Conservation (phyloP, 2,113 vertebrate species). For the Lutjanus erythropterus region DNA sequence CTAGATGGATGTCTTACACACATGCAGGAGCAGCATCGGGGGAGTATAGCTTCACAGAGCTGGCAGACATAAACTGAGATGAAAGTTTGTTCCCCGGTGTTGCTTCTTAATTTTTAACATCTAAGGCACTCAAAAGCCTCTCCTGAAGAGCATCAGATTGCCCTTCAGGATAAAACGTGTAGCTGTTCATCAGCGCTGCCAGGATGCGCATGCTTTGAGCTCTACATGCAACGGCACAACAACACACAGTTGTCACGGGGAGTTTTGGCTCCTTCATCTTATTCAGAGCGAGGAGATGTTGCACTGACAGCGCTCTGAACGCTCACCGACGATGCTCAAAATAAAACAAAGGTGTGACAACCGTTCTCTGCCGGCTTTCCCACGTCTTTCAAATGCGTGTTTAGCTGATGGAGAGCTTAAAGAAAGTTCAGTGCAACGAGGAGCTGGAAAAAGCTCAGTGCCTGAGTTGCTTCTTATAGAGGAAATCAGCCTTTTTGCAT, state of each 20-base stretch:
- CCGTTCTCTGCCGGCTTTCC: background rate
- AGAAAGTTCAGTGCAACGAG: background rate
- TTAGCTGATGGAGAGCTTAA: conserved; percentile 23
- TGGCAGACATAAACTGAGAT: conserved; percentile 36
- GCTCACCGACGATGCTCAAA: conserved; percentile 21
- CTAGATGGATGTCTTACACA: background rate
- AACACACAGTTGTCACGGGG: conserved; percentile 36
- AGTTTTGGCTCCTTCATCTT: conserved; percentile 43
- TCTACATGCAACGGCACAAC: conserved; percentile 26
- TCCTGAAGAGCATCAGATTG: conserved; percentile 38
- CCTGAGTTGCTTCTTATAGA: background rate
- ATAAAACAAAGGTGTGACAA: conserved; percentile 42
- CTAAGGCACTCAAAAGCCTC: conserved; percentile 25
- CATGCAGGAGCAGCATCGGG: background rate
- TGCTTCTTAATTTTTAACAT: conserved; percentile 41
- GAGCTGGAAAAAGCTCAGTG: background rate
- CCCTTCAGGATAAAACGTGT: conserved; percentile 49
- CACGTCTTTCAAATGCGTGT: conserved; percentile 8
- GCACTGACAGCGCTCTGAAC: conserved; percentile 40
- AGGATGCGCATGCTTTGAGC: conserved; percentile 39
- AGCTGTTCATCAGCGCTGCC: conserved; percentile 47
- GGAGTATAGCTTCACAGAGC: background rate
- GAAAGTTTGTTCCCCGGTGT: conserved; percentile 24
- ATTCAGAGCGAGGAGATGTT: conserved; percentile 35
- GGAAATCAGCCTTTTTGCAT: background rate